Evolutionary conservation across 2,797 vertebrate species (phyloP).

Genomic region (Euphonia xanthogaster): DNA sequence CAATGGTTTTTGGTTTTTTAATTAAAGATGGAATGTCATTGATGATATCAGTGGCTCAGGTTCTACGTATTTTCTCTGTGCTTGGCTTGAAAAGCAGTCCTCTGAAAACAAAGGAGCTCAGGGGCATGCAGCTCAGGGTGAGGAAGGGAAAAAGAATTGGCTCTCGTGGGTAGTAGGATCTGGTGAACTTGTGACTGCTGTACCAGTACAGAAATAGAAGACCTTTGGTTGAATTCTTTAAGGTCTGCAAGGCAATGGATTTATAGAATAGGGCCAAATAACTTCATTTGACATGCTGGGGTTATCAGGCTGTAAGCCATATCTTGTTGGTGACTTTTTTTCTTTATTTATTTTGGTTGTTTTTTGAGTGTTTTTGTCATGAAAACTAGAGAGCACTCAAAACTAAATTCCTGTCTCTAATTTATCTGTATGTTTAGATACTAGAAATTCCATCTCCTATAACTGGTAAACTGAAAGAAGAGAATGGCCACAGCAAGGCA

Average conservation of each 20-base stretch:
- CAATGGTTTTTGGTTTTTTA: not conserved
- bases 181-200: not conserved
- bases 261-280: not conserved
- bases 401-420: not conserved
- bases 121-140: not conserved
- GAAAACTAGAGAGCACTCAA: not conserved
- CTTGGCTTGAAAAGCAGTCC: not conserved
- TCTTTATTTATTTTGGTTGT: fast-evolving
- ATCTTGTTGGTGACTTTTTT: not conserved
- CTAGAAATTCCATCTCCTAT: not conserved
- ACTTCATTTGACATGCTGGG: not conserved
- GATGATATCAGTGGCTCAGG: not conserved
- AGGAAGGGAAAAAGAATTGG: not conserved
- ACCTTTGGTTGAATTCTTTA: not conserved
- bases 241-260: not conserved
- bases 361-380: not conserved
- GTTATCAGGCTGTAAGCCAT: not conserved
- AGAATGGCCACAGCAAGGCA: not conserved
- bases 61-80: not conserved
- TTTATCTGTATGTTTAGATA: not conserved
- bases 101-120: not conserved
- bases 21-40: conserved; percentile 18
- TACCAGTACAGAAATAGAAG: not conserved
- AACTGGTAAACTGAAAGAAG: not conserved
- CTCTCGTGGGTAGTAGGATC: not conserved